Conservation (phyloP, 1,140 invertebrate species). For the Meteorus sp. region DNA sequence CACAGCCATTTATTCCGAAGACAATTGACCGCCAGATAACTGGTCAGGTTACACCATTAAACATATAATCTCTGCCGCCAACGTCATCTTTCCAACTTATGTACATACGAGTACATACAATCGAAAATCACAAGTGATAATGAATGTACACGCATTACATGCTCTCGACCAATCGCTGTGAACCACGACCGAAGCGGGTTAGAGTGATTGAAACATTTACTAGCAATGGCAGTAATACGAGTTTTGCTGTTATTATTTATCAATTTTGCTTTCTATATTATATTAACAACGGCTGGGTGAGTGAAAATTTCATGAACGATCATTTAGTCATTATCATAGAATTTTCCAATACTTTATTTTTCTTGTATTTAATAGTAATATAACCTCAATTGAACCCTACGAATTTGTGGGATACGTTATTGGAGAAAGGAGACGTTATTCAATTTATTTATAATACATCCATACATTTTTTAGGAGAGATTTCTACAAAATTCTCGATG, state of each 20-base stretch:
- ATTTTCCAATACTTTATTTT: neutral
- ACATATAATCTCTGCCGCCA: too few relatives aligned
- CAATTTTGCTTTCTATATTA: constrained; percentile 45
- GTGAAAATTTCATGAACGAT: constrained; percentile 32
- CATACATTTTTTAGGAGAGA: constrained; percentile 69
- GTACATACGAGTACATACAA: too few relatives aligned
- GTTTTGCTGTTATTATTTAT: constrained; percentile 47
- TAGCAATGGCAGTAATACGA: constrained; percentile 50
- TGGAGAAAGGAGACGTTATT: neutral
- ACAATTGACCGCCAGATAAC: too few relatives aligned
- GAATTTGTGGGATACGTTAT: neutral
- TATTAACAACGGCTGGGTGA: constrained; percentile 46
- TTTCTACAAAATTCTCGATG: constrained; percentile 93
- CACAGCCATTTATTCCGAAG: too few relatives aligned
- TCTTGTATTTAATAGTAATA: constrained; percentile 1
- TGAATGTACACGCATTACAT: too few relatives aligned
- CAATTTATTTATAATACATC: constrained; percentile 6
- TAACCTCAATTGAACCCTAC: neutral
- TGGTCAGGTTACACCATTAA: too few relatives aligned
- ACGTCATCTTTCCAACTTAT: too few relatives aligned
- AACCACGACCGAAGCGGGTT: constrained; percentile 47
- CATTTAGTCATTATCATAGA: neutral
- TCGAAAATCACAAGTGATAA: too few relatives aligned
- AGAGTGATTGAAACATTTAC: constrained; percentile 45
- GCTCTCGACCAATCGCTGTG: constrained; percentile 43